A percentile compares a stretch with the other conserved stretches of the same genome.
Evolutionary conservation across 2,113 vertebrate genomes (phyloP).

Genomic region (Xyrauchen texanus): DNA sequence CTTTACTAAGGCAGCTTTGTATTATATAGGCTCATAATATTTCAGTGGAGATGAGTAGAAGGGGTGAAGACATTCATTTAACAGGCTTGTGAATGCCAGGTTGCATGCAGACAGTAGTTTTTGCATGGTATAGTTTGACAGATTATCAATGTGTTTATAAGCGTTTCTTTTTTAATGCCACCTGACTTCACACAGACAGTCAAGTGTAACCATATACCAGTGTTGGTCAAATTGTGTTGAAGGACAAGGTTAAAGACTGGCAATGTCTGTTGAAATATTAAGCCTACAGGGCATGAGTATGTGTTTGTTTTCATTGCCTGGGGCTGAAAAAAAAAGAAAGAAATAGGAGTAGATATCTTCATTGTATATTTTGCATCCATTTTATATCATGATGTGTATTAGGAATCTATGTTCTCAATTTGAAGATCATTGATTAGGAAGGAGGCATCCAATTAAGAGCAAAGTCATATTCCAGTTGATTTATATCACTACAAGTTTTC

Average conservation of each 20-base stretch:
- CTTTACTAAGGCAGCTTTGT: slow-evolving; percentile 45
- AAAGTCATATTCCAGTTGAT: too few species aligned
- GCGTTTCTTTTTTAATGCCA: slow-evolving; percentile 27
- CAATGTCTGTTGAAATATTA: slow-evolving; percentile 37
- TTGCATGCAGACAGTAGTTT: not conserved
- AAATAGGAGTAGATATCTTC: too few species aligned
- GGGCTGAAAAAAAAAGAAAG: too few species aligned
- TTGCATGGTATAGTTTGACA: slow-evolving; percentile 16
- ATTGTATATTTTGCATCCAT: too few species aligned
- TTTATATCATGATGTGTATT: too few species aligned
- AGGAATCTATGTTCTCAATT: too few species aligned
- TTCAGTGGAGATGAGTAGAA: slow-evolving; percentile 21
- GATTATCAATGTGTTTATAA: slow-evolving; percentile 48
- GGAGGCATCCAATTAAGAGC: too few species aligned
- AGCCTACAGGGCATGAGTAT: not conserved
- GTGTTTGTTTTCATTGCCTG: not conserved
- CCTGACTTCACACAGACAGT: slow-evolving; percentile 1
- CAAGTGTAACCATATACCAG: slow-evolving; percentile 37
- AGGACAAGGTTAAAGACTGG: slow-evolving; percentile 12
- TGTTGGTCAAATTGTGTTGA: slow-evolving; percentile 7
- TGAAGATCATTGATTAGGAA: too few species aligned
- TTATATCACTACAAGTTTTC: too few species aligned
- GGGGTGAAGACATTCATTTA: slow-evolving; percentile 30
- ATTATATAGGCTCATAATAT: slow-evolving; percentile 45
- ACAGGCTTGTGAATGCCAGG: not conserved